phyloP scores from a whole-genome alignment of 2,113 vertebrate species.

The Drymodes brunneopygia region DNA sequence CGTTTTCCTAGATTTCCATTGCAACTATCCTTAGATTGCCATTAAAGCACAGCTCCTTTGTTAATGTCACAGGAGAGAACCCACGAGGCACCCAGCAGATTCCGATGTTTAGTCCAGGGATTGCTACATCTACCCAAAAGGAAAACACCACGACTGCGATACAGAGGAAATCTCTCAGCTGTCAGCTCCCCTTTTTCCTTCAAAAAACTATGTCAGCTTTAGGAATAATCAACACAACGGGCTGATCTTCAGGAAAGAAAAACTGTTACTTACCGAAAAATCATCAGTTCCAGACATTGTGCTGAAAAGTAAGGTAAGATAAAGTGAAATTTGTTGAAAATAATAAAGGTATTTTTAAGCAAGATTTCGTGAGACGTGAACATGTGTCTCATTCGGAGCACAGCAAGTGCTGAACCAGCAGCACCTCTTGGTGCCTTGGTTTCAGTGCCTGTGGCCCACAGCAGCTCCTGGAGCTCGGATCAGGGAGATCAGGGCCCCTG shows the following conservation, averaged over 20 bases:
- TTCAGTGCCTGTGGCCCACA: background rate
- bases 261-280: conserved; percentile 68
- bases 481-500: background rate
- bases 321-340: conserved; percentile 52
- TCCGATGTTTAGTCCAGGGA: background rate
- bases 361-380: background rate
- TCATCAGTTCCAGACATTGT: conserved; percentile 73
- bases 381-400: background rate
- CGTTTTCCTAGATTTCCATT: background rate
- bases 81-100: background rate
- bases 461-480: background rate
- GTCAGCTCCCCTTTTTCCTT: background rate
- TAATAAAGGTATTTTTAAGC: background rate
- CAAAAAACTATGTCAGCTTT: background rate
- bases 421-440: background rate
- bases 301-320: conserved; percentile 63
- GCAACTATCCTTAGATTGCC: background rate
- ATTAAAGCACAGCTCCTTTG: background rate
- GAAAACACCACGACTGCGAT: background rate
- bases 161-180: background rate
- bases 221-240: background rate
- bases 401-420: background rate
- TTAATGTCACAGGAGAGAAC: background rate
- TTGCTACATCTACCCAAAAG: background rate
- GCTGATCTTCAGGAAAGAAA: conserved; percentile 38